These are phyloP conservation scores for Nothocercus julius DNA, from an alignment of 2,113 vertebrate genomes.

Conservation along the genomic window DNA sequence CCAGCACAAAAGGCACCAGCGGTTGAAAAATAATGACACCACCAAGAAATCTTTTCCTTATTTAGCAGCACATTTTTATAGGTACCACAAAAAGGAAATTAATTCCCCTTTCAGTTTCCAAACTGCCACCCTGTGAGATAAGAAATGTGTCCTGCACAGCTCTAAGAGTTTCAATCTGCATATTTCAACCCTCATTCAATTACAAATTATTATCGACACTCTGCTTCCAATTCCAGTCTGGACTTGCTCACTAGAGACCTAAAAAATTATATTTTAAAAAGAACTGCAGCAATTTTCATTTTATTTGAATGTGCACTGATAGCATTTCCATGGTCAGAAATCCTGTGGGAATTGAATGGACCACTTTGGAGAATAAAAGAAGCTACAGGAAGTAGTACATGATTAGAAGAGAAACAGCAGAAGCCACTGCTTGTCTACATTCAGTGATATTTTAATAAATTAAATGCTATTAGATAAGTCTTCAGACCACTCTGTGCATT, in stretches of 20 bases:
- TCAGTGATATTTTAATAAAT: not conserved
- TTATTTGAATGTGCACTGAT: not conserved
- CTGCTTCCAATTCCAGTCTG: not conserved
- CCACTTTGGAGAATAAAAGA: not conserved
- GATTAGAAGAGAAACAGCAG: not conserved
- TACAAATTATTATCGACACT: not conserved
- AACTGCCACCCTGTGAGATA: not conserved
- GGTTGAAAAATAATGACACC: not conserved
- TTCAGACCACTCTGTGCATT: not conserved
- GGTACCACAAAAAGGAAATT: not conserved
- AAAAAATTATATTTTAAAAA: not conserved
- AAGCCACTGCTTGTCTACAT: not conserved
- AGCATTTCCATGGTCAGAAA: not conserved
- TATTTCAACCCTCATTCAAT: not conserved
- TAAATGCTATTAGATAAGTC: not conserved
- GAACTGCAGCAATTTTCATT: not conserved
- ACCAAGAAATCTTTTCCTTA: not conserved
- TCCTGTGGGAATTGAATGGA: not conserved
- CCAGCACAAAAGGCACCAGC: not conserved
- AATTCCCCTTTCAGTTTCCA: not conserved
- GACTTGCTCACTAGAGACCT: not conserved
- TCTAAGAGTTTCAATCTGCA: not conserved
- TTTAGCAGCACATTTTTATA: not conserved
- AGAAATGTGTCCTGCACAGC: not conserved
- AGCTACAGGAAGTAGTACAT: not conserved